Evolutionary conservation across 2,113 vertebrate genomes (phyloP).

Genomic region (Heterotis niloticus): DNA sequence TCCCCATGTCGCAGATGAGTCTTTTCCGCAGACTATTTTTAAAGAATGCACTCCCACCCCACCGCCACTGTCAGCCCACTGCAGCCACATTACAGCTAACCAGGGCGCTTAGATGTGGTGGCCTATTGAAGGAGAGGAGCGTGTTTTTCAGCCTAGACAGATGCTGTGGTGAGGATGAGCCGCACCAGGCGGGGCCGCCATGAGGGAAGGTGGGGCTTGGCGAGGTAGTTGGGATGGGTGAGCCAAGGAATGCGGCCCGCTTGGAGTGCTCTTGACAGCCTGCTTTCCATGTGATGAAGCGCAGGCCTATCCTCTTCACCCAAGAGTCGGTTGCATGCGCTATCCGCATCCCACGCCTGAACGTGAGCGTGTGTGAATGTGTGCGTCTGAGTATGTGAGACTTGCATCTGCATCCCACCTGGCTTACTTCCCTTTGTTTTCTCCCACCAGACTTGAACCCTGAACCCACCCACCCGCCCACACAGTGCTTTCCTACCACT

Average conservation of each 20-base stretch:
- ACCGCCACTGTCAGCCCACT: neutral
- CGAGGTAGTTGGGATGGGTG: constrained; percentile 39
- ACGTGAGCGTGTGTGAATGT: constrained; percentile 2
- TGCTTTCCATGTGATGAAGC: constrained; percentile 50
- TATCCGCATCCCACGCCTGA: neutral
- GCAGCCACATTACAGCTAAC: constrained; percentile 46
- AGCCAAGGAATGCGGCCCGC: constrained; percentile 46
- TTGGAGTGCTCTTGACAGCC: constrained; percentile 45
- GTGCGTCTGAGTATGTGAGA: constrained; percentile 20
- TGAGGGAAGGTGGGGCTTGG: neutral
- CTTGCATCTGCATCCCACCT: neutral
- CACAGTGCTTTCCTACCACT: neutral
- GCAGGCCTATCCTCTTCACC: constrained; percentile 47
- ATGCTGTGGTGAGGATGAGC: constrained; percentile 25
- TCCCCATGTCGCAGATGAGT: neutral
- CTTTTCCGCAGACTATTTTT: neutral
- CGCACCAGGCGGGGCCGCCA: neutral
- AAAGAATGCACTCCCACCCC: too few relatives aligned
- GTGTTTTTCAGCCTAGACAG: constrained; percentile 40
- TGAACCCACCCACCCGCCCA: neutral
- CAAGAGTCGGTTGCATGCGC: neutral
- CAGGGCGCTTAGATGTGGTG: constrained; percentile 47
- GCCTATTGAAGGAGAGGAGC: constrained; percentile 51
- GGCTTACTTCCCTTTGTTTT: neutral
- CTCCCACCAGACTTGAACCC: neutral